Percentiles rank a stretch among this genome's conserved stretches.
Conservation (phyloP, 2,888 invertebrate genomes). For the Bellardia pandia region DNA sequence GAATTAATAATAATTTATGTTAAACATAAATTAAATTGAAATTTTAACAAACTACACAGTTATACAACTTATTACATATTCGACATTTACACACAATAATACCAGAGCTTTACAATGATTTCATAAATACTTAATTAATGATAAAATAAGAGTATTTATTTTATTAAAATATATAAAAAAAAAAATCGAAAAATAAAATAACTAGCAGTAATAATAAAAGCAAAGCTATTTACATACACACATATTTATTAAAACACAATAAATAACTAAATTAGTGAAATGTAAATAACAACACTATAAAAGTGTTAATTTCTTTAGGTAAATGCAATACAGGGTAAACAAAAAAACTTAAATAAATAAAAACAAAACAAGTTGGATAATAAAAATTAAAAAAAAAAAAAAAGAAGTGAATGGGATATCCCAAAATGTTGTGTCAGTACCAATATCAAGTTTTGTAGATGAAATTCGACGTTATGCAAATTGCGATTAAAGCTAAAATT, state of each 20-base stretch:
- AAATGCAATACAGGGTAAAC: neutral
- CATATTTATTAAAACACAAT: slow-evolving; percentile 15
- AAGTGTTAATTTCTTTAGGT: neutral
- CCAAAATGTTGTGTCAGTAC: too few species aligned
- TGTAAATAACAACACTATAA: slow-evolving; percentile 43
- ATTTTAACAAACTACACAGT: slow-evolving; percentile 40
- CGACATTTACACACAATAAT: neutral
- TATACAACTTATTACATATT: neutral
- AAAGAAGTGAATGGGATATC: neutral
- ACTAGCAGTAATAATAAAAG: neutral
- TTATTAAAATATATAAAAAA: slow-evolving; percentile 29
- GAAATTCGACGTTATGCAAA: too few species aligned
- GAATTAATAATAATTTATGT: slow-evolving; percentile 57
- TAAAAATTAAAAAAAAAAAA: neutral
- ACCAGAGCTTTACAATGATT: slow-evolving; percentile 16
- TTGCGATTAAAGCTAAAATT: too few species aligned
- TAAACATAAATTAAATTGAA: slow-evolving; percentile 49
- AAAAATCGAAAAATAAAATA: neutral
- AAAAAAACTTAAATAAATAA: neutral
- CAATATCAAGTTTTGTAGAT: too few species aligned
- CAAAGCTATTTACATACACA: too few species aligned
- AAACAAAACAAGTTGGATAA: neutral
- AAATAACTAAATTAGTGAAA: slow-evolving; percentile 51
- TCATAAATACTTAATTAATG: slow-evolving; percentile 60
- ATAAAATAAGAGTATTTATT: slow-evolving; percentile 54